These are phyloP conservation scores for Bacillus rossius DNA, from an alignment of 1,140 invertebrate genomes.

Conservation along the genomic window DNA sequence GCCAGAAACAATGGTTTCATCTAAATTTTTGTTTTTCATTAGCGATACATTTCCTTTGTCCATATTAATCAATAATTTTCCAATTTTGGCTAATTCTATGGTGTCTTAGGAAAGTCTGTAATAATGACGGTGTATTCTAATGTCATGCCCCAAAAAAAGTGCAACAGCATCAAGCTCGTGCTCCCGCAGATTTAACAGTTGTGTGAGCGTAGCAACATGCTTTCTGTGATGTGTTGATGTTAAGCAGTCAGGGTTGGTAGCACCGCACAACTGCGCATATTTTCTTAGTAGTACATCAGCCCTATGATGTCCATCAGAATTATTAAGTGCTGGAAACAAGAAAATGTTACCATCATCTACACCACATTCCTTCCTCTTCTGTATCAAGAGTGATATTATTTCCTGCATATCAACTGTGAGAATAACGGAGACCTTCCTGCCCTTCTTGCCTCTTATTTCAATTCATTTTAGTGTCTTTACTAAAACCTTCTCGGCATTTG, in stretches of 20 bases:
- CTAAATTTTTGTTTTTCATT: slow-evolving; percentile 2
- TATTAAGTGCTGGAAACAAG: background rate
- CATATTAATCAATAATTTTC: background rate
- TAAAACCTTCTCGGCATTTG: slow-evolving; percentile 10
- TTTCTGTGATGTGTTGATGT: slow-evolving; percentile 19
- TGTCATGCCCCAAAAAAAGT: slow-evolving; percentile 21
- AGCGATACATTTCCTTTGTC: slow-evolving; percentile 4
- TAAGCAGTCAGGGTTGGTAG: background rate
- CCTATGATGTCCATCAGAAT: background rate
- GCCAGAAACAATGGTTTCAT: background rate
- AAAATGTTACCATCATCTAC: background rate
- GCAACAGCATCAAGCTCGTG: slow-evolving; percentile 11
- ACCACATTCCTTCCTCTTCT: background rate
- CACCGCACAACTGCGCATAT: slow-evolving; percentile 5
- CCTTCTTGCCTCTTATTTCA: slow-evolving; percentile 16
- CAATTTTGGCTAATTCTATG: slow-evolving; percentile 5
- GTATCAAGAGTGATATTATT: background rate
- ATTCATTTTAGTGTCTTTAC: slow-evolving; percentile 5
- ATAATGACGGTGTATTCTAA: slow-evolving; percentile 16
- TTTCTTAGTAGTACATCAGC: background rate
- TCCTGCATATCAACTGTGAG: slow-evolving; percentile 8
- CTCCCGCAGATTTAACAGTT: slow-evolving; percentile 9
- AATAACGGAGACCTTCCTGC: slow-evolving; percentile 8
- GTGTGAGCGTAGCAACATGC: slow-evolving; percentile 19
- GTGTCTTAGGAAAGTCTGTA: slow-evolving; percentile 18